These are phyloP conservation scores for Troides aeacus DNA, from an alignment of 2,888 invertebrate genomes.

Conservation along the genomic window DNA sequence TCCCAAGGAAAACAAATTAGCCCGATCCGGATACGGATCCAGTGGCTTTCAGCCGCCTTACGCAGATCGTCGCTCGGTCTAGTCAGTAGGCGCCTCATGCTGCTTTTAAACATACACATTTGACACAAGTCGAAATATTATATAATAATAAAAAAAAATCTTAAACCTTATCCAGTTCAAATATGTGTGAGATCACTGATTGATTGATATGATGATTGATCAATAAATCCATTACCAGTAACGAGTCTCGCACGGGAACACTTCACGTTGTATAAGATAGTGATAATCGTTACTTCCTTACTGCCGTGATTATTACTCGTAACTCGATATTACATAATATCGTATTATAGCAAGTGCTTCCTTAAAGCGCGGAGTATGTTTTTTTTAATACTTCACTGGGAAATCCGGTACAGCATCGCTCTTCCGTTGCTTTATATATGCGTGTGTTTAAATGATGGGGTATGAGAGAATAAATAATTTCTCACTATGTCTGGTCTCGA, in stretches of 20 bases:
- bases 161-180: no score
- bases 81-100: no score
- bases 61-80: no score
- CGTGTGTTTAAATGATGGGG: background rate
- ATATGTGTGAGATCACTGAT: background rate
- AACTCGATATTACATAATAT: conserved; percentile 20
- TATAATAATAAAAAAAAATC: no score
- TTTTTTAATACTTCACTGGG: conserved; percentile 11
- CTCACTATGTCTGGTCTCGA: no score
- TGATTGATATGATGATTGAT: background rate
- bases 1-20: no score
- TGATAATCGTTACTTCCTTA: conserved; percentile 8
- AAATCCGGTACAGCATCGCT: conserved; percentile 20
- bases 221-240: background rate
- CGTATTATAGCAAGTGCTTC: conserved; percentile 6
- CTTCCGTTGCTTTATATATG: conserved; percentile 1
- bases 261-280: background rate
- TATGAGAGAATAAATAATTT: background rate
- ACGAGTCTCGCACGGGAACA: background rate
- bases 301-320: conserved; percentile 9
- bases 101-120: no score
- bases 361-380: background rate
- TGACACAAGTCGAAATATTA: no score
- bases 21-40: no score
- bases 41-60: no score